These are phyloP conservation scores for Ceraclea dissimilis DNA, from an alignment of 2,888 invertebrate genomes.

Conservation along the genomic window DNA sequence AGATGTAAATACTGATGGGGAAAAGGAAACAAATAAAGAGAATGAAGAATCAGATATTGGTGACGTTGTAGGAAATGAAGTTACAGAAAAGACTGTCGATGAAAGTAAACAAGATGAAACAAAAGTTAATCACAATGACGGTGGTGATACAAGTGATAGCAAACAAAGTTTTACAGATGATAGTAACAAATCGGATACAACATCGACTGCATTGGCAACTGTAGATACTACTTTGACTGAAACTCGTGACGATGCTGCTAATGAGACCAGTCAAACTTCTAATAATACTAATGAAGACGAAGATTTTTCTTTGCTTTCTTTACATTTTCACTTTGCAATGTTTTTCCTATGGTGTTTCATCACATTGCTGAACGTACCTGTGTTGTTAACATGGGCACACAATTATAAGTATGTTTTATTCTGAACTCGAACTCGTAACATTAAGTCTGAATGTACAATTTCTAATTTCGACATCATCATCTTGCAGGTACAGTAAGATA, in stretches of 20 bases:
- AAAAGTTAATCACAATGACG: background rate
- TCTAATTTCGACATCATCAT: background rate
- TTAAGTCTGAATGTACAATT: background rate
- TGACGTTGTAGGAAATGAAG: constrained; percentile 5
- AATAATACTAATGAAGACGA: constrained; percentile 12
- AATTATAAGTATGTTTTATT: constrained; percentile 59
- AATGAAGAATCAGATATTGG: background rate
- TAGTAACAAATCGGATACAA: background rate
- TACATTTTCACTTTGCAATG: constrained; percentile 68
- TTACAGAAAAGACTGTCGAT: constrained; percentile 3
- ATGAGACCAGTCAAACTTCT: background rate
- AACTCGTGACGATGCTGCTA: too few species aligned
- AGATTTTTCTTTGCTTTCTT: constrained; percentile 36
- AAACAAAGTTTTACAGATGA: background rate
- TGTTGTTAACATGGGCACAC: constrained; percentile 71
- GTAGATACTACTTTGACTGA: background rate
- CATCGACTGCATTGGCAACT: background rate
- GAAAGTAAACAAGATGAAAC: background rate
- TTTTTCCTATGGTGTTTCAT: constrained; percentile 61
- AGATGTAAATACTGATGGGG: background rate
- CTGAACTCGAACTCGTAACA: background rate
- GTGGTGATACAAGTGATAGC: background rate
- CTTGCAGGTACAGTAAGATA: constrained; percentile 45
- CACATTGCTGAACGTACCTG: constrained; percentile 62
- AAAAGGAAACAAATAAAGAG: background rate